A percentile compares a stretch with the other conserved stretches of the same genome.
Conservation (phyloP, 2,888 invertebrate genomes). For the Keiferia lycopersicella region DNA sequence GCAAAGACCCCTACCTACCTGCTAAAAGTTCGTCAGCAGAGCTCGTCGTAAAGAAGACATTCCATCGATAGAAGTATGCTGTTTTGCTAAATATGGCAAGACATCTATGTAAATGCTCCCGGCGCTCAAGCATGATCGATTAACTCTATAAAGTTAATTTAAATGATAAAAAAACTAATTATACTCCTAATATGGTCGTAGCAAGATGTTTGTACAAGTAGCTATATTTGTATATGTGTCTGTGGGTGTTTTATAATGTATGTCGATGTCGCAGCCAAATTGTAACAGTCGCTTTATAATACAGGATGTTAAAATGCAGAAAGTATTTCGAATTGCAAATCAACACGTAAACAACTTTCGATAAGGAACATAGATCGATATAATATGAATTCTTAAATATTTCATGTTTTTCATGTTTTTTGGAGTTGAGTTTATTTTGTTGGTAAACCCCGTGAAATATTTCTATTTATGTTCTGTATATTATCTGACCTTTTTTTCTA, state of each 20-base stretch:
- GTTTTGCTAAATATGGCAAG: constrained; percentile 38
- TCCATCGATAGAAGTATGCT: constrained; percentile 25
- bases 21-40: neutral
- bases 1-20: neutral
- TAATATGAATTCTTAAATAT: no score
- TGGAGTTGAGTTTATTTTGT: no score
- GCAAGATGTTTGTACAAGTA: constrained; percentile 32
- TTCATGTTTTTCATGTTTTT: no score
- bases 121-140: constrained; percentile 46
- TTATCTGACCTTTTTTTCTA: no score
- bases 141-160: constrained; percentile 33
- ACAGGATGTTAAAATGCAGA: neutral
- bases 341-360: no score
- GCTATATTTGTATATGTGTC: constrained; percentile 38
- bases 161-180: constrained; percentile 48
- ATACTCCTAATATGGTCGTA: constrained; percentile 36
- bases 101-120: constrained; percentile 39
- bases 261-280: neutral
- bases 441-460: no score
- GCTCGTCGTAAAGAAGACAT: constrained; percentile 21
- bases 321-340: no score
- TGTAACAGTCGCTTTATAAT: neutral
- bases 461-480: no score
- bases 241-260: constrained; percentile 39
- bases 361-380: no score